Percentiles rank a stretch among this genome's conserved stretches.
Evolutionary conservation across 2,888 invertebrate genomes (phyloP).

Genomic region (Corbicula japonica): DNA sequence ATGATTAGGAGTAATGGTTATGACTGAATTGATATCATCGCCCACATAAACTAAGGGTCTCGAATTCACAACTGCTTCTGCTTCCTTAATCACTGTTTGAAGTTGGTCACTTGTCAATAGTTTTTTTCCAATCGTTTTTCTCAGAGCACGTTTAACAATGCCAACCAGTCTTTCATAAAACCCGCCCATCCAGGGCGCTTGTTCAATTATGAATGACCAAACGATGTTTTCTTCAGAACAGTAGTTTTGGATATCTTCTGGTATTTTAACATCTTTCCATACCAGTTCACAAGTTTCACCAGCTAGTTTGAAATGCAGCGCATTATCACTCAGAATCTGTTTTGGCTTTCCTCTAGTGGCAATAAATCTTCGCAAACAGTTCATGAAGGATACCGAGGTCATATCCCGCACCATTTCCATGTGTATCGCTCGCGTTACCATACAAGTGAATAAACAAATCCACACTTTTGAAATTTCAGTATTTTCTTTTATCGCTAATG

Average conservation of each 20-base stretch:
- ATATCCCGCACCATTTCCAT: constrained; percentile 46
- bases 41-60: too few species aligned
- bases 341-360: constrained; percentile 23
- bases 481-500: neutral
- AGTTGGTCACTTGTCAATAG: too few species aligned
- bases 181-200: neutral
- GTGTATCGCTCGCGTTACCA: constrained; percentile 45
- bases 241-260: constrained; percentile 29
- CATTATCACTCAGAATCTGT: constrained; percentile 47
- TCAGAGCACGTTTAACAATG: too few species aligned
- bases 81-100: too few species aligned
- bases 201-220: neutral
- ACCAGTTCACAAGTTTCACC: constrained; percentile 12
- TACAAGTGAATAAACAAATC: constrained; percentile 54
- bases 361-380: constrained; percentile 43
- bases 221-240: neutral
- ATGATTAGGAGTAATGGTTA: too few species aligned
- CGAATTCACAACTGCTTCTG: too few species aligned
- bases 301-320: constrained; percentile 28
- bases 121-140: too few species aligned
- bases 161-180: too few species aligned
- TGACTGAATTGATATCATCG: too few species aligned
- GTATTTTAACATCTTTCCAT: constrained; percentile 16
- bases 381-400: constrained; percentile 41
- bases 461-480: constrained; percentile 28